Evolutionary conservation across 1,140 invertebrate species (phyloP), one percentile per base, ranked within the genome.

Genomic region (Vanessa tameamea): DNA sequence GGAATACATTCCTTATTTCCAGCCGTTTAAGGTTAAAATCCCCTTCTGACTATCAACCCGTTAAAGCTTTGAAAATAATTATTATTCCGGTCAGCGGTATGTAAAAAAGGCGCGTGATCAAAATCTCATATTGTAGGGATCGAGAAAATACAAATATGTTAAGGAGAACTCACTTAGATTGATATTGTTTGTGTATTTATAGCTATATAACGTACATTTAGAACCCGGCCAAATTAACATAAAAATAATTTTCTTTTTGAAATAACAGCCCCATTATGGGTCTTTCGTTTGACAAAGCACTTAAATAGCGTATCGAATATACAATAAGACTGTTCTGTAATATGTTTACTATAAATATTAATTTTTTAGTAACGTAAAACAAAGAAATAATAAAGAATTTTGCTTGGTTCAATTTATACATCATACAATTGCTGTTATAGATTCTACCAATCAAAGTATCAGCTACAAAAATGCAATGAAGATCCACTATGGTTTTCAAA

Each of bases 51-150:
- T 43, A 43, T 43, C 37, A 55, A 48, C 31, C 53, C 16, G 23
- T 37, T 59, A 59, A 26, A 69, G 37, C 53, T 71, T 75, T 63
- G 69, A 67, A 72, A 72, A 81, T 79, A 83, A 83, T 83, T 85
- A 78, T 75, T 83, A 85, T 85, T 85, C 83, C 64, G 78, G 76
- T 80, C 83, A 82, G 79, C 73, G 68, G 55, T 77, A 82, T 82
- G 80, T 77, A 84, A 85, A 85, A 79, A 77, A 75, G 63, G 77
- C 61, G 59, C 81, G 80, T 81, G 75, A 78, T 66, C 61, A 78
- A 85, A 85, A 80, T 78, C 74, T 69, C 72, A 77, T 73, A 76
- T 73, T 64, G 65, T 64, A 55, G 64, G 53, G 74, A 74, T 70
- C 73, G 64, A 51, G 65, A 77, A 81, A 79, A 78, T 77, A 79